phyloP scores from a whole-genome alignment of 1,140 invertebrate genomes.

The Drosophila arizonae region DNA sequence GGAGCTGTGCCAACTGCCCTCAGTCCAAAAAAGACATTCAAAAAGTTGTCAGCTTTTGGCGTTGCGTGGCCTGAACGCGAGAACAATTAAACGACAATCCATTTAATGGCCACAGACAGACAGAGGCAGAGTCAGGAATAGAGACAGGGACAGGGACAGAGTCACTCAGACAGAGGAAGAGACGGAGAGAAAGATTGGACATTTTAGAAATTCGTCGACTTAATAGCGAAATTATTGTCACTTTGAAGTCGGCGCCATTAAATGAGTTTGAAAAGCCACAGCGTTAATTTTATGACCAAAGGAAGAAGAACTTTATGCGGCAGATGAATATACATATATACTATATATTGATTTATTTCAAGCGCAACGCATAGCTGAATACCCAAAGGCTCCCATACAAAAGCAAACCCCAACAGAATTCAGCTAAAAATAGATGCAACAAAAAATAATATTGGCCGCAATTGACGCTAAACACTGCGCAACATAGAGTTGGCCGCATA shows the following conservation, averaged over 20 bases:
- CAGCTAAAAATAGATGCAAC: constrained; percentile 18
- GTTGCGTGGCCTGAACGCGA: constrained; percentile 40
- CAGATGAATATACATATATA: not conserved
- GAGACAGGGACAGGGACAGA: not conserved
- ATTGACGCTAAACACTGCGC: constrained; percentile 6
- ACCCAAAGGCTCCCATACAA: constrained; percentile 42
- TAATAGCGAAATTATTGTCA: constrained; percentile 79
- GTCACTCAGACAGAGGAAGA: not conserved
- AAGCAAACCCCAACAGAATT: constrained; percentile 24
- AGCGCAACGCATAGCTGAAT: constrained; percentile 34
- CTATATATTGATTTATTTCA: constrained; percentile 4
- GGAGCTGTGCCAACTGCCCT: constrained; percentile 28
- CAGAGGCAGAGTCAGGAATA: not conserved
- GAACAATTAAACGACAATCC: constrained; percentile 79
- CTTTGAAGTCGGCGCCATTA: constrained; percentile 78
- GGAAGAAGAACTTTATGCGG: not conserved
- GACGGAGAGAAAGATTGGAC: not conserved
- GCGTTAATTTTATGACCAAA: constrained; percentile 16
- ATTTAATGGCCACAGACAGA: constrained; percentile 67
- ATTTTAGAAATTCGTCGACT: constrained; percentile 25
- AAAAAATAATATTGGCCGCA: constrained; percentile 12
- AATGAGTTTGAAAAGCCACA: constrained; percentile 41
- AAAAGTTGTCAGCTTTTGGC: constrained; percentile 46
- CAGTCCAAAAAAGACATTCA: constrained; percentile 47
- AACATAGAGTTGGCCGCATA: not conserved